Base-by-base conservation (phyloP, 2,797 vertebrate species). In the Buphagus erythrorhynchus region DNA sequence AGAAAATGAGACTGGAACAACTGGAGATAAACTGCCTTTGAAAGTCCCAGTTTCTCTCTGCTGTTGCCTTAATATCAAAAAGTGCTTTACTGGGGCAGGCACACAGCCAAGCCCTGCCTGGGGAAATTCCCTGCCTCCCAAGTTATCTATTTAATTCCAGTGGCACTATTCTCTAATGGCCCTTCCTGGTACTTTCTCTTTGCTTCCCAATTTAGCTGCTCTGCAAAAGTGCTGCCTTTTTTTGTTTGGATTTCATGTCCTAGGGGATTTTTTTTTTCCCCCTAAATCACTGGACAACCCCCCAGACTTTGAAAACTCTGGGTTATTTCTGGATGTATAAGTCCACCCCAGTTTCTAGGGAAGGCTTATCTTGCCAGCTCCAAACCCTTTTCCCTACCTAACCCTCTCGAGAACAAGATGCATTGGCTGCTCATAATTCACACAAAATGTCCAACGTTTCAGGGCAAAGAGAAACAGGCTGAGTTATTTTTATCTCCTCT, bases 401-500 rank as follows among this genome's bases (percentile, higher is more conserved):
- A 66, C 55, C 65, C 74, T 72, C 66, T 81, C 10, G 57, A 96
- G 95, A 96, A 81, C 89, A 90, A 84, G 94, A 88, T 16, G 0
- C 11, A 69, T 67, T 46, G 72, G 62, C 92, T 90, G 94, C 89
- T 96, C 86, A 12, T 94, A 95, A 94, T 85, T 97, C 96, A 91
- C 2, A 0, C 62, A 57, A 86, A 95, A 95, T 19, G 88, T 67
- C 92, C 75, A 51, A 24, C 3, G 11, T 93, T 90, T 89, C 74
- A 59, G 49, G 74, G 74, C 90, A 92, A 89, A 92, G 55, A 88
- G 65, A 91, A 97, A 93, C 84, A 93, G 59, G 45, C 40, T 8
- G 26, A 77, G 91, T 81, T 95, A 93, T 95, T 97, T 95, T 95
- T 96, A 94, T 96, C 94, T 95, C 31, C 58, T 86, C 78, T 84